A percentile compares a stretch with the other conserved stretches of the same genome.
phyloP scores from a whole-genome alignment of 2,888 invertebrate genomes.

The Campaea margaritaria region DNA sequence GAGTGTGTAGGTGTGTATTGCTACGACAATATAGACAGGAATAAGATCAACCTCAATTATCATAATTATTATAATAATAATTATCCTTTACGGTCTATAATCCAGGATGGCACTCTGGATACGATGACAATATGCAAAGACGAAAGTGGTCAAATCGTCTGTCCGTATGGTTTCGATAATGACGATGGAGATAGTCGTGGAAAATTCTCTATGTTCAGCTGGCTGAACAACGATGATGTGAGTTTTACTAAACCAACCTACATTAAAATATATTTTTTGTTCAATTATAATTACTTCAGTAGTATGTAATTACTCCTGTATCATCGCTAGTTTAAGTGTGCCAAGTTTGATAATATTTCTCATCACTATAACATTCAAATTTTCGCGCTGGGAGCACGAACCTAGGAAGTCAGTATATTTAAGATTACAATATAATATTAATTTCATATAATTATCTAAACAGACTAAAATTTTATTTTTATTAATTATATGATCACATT shows the following conservation, averaged over 20 bases:
- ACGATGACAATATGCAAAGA: slow-evolving; percentile 63
- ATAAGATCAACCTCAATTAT: too few relatives aligned
- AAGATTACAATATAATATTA: not conserved
- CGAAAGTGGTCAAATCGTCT: slow-evolving; percentile 61
- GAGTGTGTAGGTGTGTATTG: too few relatives aligned
- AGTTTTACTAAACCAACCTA: slow-evolving; percentile 8
- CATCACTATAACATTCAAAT: not conserved
- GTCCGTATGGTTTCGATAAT: slow-evolving; percentile 45
- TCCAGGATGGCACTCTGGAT: slow-evolving; percentile 66
- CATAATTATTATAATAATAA: not conserved
- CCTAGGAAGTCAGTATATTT: not conserved
- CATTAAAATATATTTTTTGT: too few relatives aligned
- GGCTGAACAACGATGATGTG: slow-evolving; percentile 26
- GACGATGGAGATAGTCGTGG: slow-evolving; percentile 30
- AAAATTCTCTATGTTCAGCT: slow-evolving; percentile 23
- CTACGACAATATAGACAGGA: too few relatives aligned
- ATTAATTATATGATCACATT: too few relatives aligned
- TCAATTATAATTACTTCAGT: too few relatives aligned
- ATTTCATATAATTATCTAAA: not conserved
- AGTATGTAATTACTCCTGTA: too few relatives aligned
- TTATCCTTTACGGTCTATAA: not conserved
- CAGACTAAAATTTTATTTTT: not conserved
- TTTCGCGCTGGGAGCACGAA: slow-evolving; percentile 8
- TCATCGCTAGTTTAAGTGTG: too few relatives aligned
- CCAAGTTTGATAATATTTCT: too few relatives aligned